Conservation (phyloP, 2,113 vertebrate genomes). For the Melanocharis versteri region DNA sequence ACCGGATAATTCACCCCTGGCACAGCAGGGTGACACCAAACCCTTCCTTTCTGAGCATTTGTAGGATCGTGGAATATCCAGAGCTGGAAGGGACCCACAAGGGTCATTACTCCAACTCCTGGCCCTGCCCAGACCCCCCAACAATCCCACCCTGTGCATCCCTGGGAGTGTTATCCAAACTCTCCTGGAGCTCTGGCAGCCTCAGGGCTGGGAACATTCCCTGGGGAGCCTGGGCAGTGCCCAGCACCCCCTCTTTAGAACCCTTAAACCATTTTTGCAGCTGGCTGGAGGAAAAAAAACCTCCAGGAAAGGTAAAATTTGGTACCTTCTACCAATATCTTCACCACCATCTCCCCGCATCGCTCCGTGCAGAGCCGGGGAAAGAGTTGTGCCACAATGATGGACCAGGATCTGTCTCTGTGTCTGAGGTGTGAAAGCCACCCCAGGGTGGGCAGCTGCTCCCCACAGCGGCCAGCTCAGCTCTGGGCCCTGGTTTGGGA, state of each 20-base stretch:
- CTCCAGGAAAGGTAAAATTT: not conserved
- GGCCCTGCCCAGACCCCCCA: not conserved
- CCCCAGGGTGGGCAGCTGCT: not conserved
- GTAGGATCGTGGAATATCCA: not conserved
- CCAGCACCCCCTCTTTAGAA: not conserved
- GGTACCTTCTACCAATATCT: not conserved
- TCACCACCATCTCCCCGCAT: not conserved
- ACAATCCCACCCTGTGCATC: not conserved
- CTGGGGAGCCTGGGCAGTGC: not conserved
- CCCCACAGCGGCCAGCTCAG: not conserved
- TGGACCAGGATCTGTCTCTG: too few species aligned
- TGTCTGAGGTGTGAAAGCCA: not conserved
- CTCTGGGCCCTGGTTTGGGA: not conserved
- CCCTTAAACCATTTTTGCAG: not conserved
- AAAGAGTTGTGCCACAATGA: not conserved
- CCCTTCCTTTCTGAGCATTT: not conserved
- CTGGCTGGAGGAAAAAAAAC: not conserved
- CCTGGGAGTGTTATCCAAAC: fast-evolving
- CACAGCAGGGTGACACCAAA: not conserved
- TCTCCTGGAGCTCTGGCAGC: not conserved
- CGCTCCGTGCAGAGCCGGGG: not conserved
- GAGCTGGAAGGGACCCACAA: not conserved
- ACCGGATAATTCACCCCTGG: not conserved
- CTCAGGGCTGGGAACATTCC: not conserved
- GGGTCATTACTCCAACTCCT: not conserved